Conservation (phyloP, 2,113 vertebrate species). For the Triplophysa dalaica region DNA sequence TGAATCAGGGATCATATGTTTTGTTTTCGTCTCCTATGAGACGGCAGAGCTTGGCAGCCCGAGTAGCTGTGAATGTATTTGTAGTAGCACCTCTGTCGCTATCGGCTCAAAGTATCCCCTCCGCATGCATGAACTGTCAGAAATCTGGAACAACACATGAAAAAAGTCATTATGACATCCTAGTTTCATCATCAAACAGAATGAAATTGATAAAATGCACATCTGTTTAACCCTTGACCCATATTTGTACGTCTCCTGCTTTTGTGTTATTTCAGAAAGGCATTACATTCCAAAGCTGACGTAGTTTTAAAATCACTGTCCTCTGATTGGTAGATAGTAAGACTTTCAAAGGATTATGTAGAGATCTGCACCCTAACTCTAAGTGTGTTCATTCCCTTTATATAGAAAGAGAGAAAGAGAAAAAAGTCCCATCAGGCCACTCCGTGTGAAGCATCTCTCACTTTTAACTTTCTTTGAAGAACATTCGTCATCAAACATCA, state of each 20-base stretch:
- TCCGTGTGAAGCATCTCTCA: slow-evolving; percentile 1
- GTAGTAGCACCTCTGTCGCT: neutral
- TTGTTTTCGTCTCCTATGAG: slow-evolving; percentile 21
- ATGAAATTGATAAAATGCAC: neutral
- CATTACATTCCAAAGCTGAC: neutral
- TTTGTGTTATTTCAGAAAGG: neutral
- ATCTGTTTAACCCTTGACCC: slow-evolving; percentile 21
- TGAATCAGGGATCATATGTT: neutral
- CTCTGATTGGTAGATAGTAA: slow-evolving; percentile 3
- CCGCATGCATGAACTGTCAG: neutral
- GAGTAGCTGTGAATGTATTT: neutral
- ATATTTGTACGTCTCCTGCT: slow-evolving; percentile 1
- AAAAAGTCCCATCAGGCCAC: slow-evolving; percentile 4
- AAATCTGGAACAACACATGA: neutral
- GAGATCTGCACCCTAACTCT: neutral
- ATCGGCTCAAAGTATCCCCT: neutral
- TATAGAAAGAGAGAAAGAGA: neutral
- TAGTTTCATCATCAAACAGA: too few species aligned
- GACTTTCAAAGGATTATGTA: neutral
- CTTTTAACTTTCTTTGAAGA: too few species aligned
- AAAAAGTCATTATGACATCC: too few species aligned
- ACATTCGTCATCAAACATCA: too few species aligned
- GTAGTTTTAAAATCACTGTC: neutral
- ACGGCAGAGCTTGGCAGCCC: neutral
- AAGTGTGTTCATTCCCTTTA: slow-evolving; percentile 12